A percentile compares a stretch with the other conserved stretches of the same genome.
These are phyloP conservation scores for Chaetophractus vellerosus DNA, from an alignment of 2,797 vertebrate species.

Conservation along the genomic window DNA sequence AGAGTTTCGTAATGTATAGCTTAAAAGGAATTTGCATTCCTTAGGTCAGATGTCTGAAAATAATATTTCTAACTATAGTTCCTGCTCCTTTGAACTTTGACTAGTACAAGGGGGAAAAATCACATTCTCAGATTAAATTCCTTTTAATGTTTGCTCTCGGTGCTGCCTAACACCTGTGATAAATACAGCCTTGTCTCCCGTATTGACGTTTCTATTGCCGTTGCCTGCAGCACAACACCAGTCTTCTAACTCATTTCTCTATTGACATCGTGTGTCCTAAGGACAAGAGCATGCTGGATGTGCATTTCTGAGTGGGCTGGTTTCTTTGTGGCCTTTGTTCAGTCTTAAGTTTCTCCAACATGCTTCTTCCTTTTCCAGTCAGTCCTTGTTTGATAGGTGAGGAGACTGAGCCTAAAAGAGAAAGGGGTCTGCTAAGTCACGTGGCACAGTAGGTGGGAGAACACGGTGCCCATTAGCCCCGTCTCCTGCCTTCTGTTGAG, in stretches of 20 bases:
- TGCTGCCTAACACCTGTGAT: not conserved
- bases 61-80: not conserved
- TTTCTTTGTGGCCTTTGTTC: not conserved
- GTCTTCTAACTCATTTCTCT: not conserved
- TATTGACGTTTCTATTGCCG: not conserved
- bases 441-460: not conserved
- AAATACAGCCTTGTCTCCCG: not conserved
- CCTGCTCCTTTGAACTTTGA: not conserved
- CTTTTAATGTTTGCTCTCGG: not conserved
- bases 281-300: too few species aligned
- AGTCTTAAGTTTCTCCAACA: not conserved
- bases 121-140: not conserved
- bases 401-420: not conserved
- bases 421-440: not conserved
- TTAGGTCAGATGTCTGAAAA: conserved; percentile 9
- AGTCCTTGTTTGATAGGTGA: not conserved
- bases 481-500: not conserved
- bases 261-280: not conserved
- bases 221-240: not conserved
- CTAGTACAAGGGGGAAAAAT: not conserved
- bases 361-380: not conserved
- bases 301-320: fast-evolving
- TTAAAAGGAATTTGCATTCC: not conserved
- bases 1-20: not conserved
- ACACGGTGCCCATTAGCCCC: not conserved